Base-by-base conservation (phyloP, 2,797 vertebrate genomes). In the Gallinago nigripennis region DNA sequence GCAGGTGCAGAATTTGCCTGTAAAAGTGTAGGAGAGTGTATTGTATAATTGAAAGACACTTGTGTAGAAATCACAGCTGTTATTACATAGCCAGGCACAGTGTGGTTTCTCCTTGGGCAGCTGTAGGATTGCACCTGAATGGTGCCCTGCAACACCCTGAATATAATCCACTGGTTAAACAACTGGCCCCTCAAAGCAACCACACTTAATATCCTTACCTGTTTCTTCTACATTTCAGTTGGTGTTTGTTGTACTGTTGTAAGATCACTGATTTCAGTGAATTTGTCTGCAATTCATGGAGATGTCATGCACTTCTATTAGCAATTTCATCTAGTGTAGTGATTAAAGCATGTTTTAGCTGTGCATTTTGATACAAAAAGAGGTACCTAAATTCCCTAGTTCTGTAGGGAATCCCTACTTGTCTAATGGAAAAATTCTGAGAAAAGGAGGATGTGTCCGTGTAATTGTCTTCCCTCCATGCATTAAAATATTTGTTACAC, bases 401-500 rank as follows among this genome's bases (percentile, higher is more conserved):
- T 58, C 41, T 54, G 45, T n/a, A 84, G 46, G 50, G 70, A 90
- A 78, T 90, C 37, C 16, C 11, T 64, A 24, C 65, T 93, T 83
- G 76, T 35, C 20, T 66, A 65, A 16, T 11, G 45, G 77, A 75
- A 90, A 82, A 66, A 70, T 93, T 86, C 76, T 87, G 73, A 90
- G 81, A 82, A 93, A 92, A 95, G 41, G 70, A 78, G 46, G 60
- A 56, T 39, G 39, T 53, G 28, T 75, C 64, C 64, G 41, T 93
- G 75, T 97, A 78, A 96, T 96, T 27, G 46, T 96, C 85, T 72
- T 69, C 82, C 48, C 60, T 84, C 65, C 45, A 31, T 83, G 50
- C 35, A 53, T 90, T 92, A 76, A 81, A 50, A 6, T 96, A 85
- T 97, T 97, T 92, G 58, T 95, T 92, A 90, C 39, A 73, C 31